These are phyloP conservation scores for Platycnemis pennipes DNA, from an alignment of 2,888 invertebrate species.

Conservation along the genomic window DNA sequence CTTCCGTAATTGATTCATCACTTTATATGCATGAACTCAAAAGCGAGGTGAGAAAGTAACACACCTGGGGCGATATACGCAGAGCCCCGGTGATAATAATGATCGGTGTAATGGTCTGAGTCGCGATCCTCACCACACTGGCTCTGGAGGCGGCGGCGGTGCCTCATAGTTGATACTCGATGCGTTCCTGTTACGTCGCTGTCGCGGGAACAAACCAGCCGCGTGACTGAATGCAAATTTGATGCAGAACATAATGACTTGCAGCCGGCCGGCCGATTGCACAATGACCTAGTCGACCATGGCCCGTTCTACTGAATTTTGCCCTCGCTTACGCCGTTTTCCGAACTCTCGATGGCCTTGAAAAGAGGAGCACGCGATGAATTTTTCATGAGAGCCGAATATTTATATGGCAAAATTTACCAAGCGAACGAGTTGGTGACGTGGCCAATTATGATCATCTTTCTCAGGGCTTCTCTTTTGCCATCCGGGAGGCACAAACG, in stretches of 20 bases:
- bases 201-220: neutral
- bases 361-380: neutral
- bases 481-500: too few relatives aligned
- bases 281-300: neutral
- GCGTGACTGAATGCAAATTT: conserved; percentile 10
- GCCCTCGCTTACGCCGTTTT: neutral
- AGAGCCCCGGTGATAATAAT: neutral
- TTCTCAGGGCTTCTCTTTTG: neutral
- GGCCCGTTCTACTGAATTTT: neutral
- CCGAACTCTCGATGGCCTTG: neutral
- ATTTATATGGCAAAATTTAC: neutral
- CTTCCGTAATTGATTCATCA: conserved; percentile 1
- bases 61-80: neutral
- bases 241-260: neutral
- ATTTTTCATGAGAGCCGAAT: neutral
- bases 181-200: neutral
- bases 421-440: neutral
- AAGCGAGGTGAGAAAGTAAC: conserved; percentile 8
- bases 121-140: neutral
- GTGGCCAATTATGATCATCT: neutral
- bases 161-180: neutral
- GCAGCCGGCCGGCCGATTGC: neutral
- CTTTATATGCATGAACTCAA: conserved; percentile 26
- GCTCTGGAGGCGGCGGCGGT: neutral
- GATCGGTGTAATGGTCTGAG: neutral